Evolutionary conservation across 2,113 vertebrate genomes (phyloP), one percentile per base, ranked within the genome.

Genomic region (Muntiacus reevesi): DNA sequence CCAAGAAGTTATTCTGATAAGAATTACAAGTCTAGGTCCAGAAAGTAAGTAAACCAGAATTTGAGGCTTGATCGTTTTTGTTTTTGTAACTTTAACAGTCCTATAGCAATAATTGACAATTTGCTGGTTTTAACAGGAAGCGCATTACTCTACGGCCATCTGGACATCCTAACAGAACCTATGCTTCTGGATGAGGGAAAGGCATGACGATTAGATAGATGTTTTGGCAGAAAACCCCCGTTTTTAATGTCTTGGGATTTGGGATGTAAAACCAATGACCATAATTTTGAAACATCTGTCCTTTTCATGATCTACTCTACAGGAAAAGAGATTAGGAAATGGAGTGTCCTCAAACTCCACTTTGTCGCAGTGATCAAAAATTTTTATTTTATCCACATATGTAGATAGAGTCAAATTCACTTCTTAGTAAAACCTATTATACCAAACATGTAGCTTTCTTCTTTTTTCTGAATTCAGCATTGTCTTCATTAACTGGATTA

Each of bases 161-260:
- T 97, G 95, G 95, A 97, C 57, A 52, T 93, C 40, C 91, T 76
- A 97, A 84, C 91, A 91, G 90, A 95, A 95, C 92, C 96, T 47
- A 27, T 97, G 62, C 54, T 60, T 98, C 78, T 96, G 89, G 91
- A 89, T 71, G 84, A 95, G 52, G 50, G 47, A 54, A 87, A 93
- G 43, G 67, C 90, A 54, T 88, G 93, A 91, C 96, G 88, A 93
- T 96, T 97, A 7, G 87, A 93, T 78, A 97, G 52, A 4, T n/a
- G 2, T 82, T 95, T 97, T 96, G 95, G 82, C 60, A 90, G 3
- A 91, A 89, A 67, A n/a, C 1, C 7, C 9, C 45, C 5, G 10
- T 87, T 95, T 96, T 96, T 91, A 97, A 92, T 97, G 1, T 96
- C 12, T 96, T 93, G 94, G 4, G 25, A 90, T 90, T 97, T 92